Conservation (phyloP, 1,140 invertebrate genomes). For the Brachionus sp. region DNA sequence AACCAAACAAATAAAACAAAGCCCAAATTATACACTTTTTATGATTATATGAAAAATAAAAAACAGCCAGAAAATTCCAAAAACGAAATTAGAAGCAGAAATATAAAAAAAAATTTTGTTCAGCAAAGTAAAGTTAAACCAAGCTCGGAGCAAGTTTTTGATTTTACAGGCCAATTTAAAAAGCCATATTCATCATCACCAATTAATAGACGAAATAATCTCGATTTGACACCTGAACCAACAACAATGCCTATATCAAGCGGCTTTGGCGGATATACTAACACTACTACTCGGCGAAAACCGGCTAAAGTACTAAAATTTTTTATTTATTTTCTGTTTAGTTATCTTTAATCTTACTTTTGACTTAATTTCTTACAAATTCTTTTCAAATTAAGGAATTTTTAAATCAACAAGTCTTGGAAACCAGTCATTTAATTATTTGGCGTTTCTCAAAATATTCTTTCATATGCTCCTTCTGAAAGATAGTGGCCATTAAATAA, state of each 20-base stretch:
- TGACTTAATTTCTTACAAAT: not conserved
- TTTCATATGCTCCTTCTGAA: too few relatives aligned
- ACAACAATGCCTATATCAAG: slow-evolving; percentile 40
- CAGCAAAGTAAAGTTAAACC: slow-evolving; percentile 6
- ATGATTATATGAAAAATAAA: slow-evolving; percentile 45
- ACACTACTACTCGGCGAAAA: slow-evolving; percentile 37
- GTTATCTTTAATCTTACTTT: not conserved
- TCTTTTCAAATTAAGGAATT: too few relatives aligned
- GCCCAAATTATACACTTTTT: slow-evolving; percentile 43
- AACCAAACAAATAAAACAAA: slow-evolving; percentile 24
- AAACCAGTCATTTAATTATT: too few relatives aligned
- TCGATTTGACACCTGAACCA: not conserved
- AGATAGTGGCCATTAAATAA: too few relatives aligned
- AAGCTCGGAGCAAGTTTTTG: not conserved
- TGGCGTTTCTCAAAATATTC: too few relatives aligned
- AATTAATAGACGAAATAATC: not conserved
- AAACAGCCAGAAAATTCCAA: slow-evolving; percentile 30
- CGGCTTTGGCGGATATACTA: slow-evolving; percentile 36
- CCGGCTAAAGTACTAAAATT: slow-evolving; percentile 1
- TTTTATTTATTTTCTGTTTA: not conserved
- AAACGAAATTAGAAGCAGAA: slow-evolving; percentile 23
- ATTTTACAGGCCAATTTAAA: not conserved
- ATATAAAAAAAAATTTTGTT: not conserved
- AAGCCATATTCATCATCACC: not conserved
- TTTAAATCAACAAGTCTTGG: not conserved